Conservation (phyloP, 2,113 vertebrate genomes). For the Setophaga petechia region DNA sequence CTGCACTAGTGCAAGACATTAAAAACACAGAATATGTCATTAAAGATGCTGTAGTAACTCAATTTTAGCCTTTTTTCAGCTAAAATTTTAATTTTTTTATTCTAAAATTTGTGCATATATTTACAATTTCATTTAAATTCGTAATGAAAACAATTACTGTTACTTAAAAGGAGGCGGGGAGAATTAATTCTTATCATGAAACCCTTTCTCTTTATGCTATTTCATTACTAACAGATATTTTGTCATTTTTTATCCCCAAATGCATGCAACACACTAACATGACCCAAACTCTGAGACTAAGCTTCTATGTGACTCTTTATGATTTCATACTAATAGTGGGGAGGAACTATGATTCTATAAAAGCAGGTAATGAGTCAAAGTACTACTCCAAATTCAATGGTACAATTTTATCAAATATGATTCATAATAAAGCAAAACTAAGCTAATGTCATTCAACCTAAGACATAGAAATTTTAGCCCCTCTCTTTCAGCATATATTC, state of each 20-base stretch:
- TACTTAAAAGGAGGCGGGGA: background rate
- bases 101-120: background rate
- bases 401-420: background rate
- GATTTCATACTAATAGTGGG: background rate
- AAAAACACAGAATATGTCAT: background rate
- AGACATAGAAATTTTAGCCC: background rate
- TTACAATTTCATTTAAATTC: background rate
- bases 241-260: background rate
- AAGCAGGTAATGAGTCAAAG: background rate
- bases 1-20: accelerated
- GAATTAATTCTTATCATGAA: background rate
- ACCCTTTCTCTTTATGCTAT: background rate
- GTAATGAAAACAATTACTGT: background rate
- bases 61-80: background rate
- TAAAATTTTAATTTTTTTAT: background rate
- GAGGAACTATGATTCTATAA: background rate
- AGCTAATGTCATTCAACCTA: background rate
- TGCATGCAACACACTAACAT: background rate
- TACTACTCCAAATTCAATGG: background rate
- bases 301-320: background rate
- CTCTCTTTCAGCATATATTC: background rate
- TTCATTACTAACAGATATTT: background rate
- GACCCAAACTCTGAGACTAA: background rate
- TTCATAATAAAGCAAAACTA: background rate
- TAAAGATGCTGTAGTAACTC: background rate